Base-by-base conservation (phyloP, 1,140 invertebrate genomes). In the Helicoverpa armigera region DNA sequence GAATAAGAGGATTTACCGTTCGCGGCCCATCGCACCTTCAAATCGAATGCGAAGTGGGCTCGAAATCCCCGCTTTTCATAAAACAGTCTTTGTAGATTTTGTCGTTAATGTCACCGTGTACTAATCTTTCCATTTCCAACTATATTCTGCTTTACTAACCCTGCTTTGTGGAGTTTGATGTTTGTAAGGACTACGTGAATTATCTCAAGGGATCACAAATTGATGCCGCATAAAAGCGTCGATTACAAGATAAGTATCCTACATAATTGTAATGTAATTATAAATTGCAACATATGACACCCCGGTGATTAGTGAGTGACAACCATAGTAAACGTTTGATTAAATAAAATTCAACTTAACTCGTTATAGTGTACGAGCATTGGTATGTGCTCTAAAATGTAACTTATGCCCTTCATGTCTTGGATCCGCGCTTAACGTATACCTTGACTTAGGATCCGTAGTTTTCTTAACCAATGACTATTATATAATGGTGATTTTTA, bases 361-460 rank as follows among this genome's bases (percentile, higher is more conserved):
- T 23, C 10, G 18, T 50, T 10, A 14, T 43, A 48, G n/a, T 16
- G n/a, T 14, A 48, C n/a, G 14, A 43, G 13, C 63, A 65, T 16
- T 65, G 58, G 31, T 70, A 23, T 13, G 29, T 72, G 67, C 23
- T 23, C 7, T 10, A 11, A 50, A 50, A 72, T 13, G 12, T 53
- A 54, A 51, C 50, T 29, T 70, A 3, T 12, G 23, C 9, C 23
- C 9, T 60, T 53, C 23, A 61, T 48, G 58, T 54, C 14, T 77
- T 77, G 75, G 75, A 77, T 77, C 75, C 75, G 75, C 75, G 75
- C 48, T 77, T 77, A 77, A 67, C 75, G 60, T 43, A 43, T 77
- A 77, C 75, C 75, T 67, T 67, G 75, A 77, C 75, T 67, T 70
- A 69, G 53, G 76, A 58, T 58, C 35, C 53, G 76, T 70, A 70